These are phyloP conservation scores for Drosophila neocordata DNA, from an alignment of 1,140 invertebrate species.

Conservation along the genomic window DNA sequence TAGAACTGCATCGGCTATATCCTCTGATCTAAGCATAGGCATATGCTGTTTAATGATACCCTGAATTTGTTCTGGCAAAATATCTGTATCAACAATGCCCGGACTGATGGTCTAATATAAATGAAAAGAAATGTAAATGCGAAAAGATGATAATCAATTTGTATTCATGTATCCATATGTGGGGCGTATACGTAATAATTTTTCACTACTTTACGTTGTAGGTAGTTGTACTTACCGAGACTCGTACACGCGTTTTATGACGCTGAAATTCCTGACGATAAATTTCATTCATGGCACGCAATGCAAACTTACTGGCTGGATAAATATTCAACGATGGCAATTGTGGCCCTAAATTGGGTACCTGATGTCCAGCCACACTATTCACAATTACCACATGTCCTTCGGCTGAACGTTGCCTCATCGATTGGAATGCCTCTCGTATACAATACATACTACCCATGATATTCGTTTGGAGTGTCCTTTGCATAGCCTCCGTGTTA, in stretches of 20 bases:
- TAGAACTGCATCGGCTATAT: slow-evolving; percentile 85
- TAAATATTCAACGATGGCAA: slow-evolving; percentile 84
- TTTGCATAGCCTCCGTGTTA: slow-evolving; percentile 71
- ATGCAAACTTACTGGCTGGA: slow-evolving; percentile 85
- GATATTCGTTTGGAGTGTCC: slow-evolving; percentile 87
- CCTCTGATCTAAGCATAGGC: slow-evolving; percentile 81
- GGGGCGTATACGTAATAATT: no score
- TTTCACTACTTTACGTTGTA: no score
- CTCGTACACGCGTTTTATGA: slow-evolving; percentile 83
- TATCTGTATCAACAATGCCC: slow-evolving; percentile 85
- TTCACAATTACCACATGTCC: slow-evolving; percentile 86
- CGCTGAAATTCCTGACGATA: slow-evolving; percentile 83
- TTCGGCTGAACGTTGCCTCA: slow-evolving; percentile 85
- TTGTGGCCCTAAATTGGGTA: slow-evolving; percentile 72
- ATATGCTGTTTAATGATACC: slow-evolving; percentile 53
- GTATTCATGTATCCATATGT: neutral
- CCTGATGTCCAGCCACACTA: slow-evolving; percentile 74
- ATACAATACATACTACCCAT: slow-evolving; percentile 87
- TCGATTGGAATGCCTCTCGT: slow-evolving; percentile 86
- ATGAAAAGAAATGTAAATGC: no score
- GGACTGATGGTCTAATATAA: slow-evolving; percentile 86
- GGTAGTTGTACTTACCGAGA: slow-evolving; percentile 85
- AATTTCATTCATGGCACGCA: slow-evolving; percentile 85
- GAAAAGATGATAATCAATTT: neutral
- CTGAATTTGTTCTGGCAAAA: slow-evolving; percentile 74